A percentile compares a stretch with the other conserved stretches of the same genome.
Conservation (phyloP, 2,888 invertebrate species). For the Agapetus fuscipes region DNA sequence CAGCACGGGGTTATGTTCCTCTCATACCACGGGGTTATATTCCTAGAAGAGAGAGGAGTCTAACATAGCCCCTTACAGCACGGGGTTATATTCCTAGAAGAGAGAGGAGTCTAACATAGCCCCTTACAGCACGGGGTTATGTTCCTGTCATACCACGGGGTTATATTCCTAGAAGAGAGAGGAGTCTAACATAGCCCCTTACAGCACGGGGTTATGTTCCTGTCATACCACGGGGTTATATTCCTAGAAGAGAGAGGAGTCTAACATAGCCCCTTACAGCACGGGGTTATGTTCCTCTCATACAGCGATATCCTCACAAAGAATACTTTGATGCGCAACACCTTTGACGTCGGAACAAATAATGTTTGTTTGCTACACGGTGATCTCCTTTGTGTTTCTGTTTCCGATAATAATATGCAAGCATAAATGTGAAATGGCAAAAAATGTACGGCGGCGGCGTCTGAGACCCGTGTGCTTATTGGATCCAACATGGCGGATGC, state of each 20-base stretch:
- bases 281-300: not conserved
- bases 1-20: too few species aligned
- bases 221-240: too few species aligned
- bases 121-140: too few species aligned
- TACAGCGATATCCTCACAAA: constrained; percentile 9
- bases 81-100: too few species aligned
- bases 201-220: too few species aligned
- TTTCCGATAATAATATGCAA: not conserved
- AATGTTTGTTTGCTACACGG: constrained; percentile 9
- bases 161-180: not conserved
- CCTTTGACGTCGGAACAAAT: constrained; percentile 16
- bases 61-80: too few species aligned
- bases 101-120: too few species aligned
- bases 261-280: not conserved
- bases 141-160: too few species aligned
- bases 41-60: too few species aligned
- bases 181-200: not conserved
- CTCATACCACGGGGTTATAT: too few species aligned
- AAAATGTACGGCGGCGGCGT: not conserved
- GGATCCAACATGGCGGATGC: too few species aligned
- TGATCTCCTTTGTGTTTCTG: constrained; percentile 6
- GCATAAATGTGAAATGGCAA: not conserved
- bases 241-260: not conserved
- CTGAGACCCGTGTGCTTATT: too few species aligned
- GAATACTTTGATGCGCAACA: constrained; percentile 10